Conservation (phyloP, 2,888 invertebrate genomes). For the Folsomia manolachei region DNA sequence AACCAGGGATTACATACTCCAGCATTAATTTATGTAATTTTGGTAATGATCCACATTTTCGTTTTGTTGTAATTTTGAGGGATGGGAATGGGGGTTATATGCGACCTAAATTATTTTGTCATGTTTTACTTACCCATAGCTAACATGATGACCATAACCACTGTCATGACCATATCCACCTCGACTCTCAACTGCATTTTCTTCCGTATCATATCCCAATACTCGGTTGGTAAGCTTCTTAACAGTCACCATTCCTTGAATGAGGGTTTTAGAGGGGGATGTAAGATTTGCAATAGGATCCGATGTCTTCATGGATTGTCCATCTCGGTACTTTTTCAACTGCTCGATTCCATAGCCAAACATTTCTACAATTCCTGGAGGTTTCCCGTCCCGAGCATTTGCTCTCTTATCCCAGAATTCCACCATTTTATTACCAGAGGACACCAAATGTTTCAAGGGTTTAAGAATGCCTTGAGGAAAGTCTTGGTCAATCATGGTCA, state of each 20-base stretch:
- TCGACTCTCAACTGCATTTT: conserved; percentile 44
- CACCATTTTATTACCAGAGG: conserved; percentile 49
- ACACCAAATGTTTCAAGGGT: conserved; percentile 48
- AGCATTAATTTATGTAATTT: too few relatives aligned
- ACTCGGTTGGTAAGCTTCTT: conserved; percentile 50
- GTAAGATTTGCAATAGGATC: conserved; percentile 47
- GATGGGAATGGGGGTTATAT: too few relatives aligned
- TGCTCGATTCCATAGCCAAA: conserved; percentile 49
- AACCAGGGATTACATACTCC: not conserved
- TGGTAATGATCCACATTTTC: too few relatives aligned
- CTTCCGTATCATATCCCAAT: conserved; percentile 47
- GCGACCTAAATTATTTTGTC: too few relatives aligned
- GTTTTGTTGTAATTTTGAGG: too few relatives aligned
- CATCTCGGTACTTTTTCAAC: conserved; percentile 49
- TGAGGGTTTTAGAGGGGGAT: conserved; percentile 47
- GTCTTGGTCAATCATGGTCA: conserved; percentile 49
- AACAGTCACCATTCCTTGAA: conserved; percentile 50
- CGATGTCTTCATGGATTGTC: conserved; percentile 35
- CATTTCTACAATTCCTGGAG: conserved; percentile 49
- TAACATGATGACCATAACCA: conserved; percentile 42
- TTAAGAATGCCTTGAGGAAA: conserved; percentile 45
- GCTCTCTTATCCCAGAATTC: conserved; percentile 50
- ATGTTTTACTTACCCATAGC: conserved; percentile 46
- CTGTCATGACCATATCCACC: conserved; percentile 47
- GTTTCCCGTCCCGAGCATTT: conserved; percentile 47